Percentiles rank a stretch among this genome's conserved stretches.
These are phyloP conservation scores for Capromys pilorides DNA, from an alignment of 2,797 vertebrate species.

Conservation along the genomic window DNA sequence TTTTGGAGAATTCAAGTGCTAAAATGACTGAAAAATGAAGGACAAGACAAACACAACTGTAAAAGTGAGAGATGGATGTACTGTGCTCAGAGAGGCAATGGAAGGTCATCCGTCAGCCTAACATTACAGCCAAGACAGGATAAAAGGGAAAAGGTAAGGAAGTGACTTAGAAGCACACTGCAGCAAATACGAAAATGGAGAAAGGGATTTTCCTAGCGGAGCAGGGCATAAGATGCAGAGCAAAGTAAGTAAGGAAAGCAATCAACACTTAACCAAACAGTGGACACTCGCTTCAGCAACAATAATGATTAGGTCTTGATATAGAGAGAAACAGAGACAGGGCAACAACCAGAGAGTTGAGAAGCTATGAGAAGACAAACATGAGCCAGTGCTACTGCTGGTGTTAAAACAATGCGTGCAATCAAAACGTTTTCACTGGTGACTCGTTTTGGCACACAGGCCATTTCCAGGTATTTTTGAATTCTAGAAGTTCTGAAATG, in stretches of 20 bases:
- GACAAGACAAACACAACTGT: neutral
- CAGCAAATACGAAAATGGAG: neutral
- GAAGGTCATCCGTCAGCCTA: neutral
- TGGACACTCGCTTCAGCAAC: neutral
- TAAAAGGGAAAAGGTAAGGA: neutral
- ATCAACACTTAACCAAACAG: neutral
- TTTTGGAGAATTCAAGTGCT: neutral
- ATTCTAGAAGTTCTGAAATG: slow-evolving; percentile 65
- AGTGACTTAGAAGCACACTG: neutral
- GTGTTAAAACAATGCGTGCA: neutral
- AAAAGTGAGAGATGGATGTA: neutral
- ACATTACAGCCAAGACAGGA: neutral
- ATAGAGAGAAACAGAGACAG: neutral
- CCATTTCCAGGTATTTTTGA: slow-evolving; percentile 56
- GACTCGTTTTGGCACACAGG: neutral
- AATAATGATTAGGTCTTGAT: neutral
- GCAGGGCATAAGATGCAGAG: neutral
- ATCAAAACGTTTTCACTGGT: neutral
- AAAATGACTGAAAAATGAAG: neutral
- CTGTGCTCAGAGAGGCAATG: neutral
- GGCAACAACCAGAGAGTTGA: neutral
- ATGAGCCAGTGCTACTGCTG: neutral
- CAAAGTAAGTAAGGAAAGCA: neutral
- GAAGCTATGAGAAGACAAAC: neutral
- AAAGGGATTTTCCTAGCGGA: neutral